Conservation (phyloP, 2,888 invertebrate species). For the Drosophila glabriapex region DNA sequence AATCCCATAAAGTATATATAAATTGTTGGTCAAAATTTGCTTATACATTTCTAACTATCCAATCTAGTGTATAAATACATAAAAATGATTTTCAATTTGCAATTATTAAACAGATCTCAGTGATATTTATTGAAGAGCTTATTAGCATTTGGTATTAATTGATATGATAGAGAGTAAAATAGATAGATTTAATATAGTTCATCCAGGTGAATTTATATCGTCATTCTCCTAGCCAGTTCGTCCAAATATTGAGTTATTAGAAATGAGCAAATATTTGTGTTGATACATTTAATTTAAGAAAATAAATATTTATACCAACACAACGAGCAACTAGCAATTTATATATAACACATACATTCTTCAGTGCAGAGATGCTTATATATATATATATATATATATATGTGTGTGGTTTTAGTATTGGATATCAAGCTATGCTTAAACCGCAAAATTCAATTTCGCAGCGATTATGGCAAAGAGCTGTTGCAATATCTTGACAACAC, state of each 20-base stretch:
- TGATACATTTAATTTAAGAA: slow-evolving; percentile 4
- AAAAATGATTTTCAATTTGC: not conserved
- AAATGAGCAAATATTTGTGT: slow-evolving; percentile 11
- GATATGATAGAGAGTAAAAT: not conserved
- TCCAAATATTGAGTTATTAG: not conserved
- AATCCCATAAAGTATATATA: not conserved
- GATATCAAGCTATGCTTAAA: slow-evolving; percentile 39
- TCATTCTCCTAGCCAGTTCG: not conserved
- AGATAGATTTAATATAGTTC: not conserved
- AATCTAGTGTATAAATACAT: not conserved
- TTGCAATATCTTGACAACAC: slow-evolving; percentile 49
- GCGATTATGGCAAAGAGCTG: slow-evolving; percentile 40
- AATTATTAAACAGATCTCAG: not conserved
- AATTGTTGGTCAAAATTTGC: not conserved
- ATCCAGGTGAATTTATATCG: not conserved
- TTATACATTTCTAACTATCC: not conserved
- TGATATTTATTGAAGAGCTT: not conserved
- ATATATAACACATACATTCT: not conserved
- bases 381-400: not conserved
- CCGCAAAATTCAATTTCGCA: slow-evolving; percentile 69
- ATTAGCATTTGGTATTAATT: not conserved
- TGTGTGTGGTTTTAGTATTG: slow-evolving; percentile 12
- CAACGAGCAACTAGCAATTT: slow-evolving; percentile 1
- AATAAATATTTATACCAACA: slow-evolving; percentile 22
- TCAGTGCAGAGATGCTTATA: not conserved